These are phyloP conservation scores for Salpingus planirostris DNA, from an alignment of 2,888 invertebrate genomes.

Conservation along the genomic window DNA sequence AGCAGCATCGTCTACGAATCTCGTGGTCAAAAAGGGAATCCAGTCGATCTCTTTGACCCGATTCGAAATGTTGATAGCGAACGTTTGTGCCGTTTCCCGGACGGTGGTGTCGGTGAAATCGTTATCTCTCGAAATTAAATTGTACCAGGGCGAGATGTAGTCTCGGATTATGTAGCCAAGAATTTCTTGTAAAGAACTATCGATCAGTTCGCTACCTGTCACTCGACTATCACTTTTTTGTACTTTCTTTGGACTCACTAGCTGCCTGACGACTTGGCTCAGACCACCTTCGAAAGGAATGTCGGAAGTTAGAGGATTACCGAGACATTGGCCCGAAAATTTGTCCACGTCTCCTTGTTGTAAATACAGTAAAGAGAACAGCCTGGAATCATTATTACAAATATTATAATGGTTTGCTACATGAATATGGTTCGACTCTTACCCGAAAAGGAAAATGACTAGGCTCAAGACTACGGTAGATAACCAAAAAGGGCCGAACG, in stretches of 20 bases:
- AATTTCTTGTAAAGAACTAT: conserved; percentile 78
- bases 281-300: conserved; percentile 38
- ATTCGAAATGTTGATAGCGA: conserved; percentile 61
- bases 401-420: no score
- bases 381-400: conserved; percentile 27
- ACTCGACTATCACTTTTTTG: conserved; percentile 52
- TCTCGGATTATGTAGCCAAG: conserved; percentile 72
- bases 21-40: conserved; percentile 79
- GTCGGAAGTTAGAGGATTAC: conserved; percentile 35
- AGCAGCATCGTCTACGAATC: conserved; percentile 83
- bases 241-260: conserved; percentile 31
- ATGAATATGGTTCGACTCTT: background rate
- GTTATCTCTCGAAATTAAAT: conserved; percentile 58
- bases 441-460: background rate
- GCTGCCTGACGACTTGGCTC: conserved; percentile 27
- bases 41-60: conserved; percentile 80
- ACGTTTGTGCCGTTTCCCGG: conserved; percentile 59
- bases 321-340: conserved; percentile 34
- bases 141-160: conserved; percentile 71
- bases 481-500: conserved; percentile 37
- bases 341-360: conserved; percentile 37
- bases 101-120: conserved; percentile 62
- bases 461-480: conserved; percentile 37
- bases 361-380: conserved; percentile 38
- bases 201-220: conserved; percentile 78